These are phyloP conservation scores for Stichopus chloronotus DNA, from an alignment of 35 echinoderm and acorn worm species.

Conservation along the genomic window DNA sequence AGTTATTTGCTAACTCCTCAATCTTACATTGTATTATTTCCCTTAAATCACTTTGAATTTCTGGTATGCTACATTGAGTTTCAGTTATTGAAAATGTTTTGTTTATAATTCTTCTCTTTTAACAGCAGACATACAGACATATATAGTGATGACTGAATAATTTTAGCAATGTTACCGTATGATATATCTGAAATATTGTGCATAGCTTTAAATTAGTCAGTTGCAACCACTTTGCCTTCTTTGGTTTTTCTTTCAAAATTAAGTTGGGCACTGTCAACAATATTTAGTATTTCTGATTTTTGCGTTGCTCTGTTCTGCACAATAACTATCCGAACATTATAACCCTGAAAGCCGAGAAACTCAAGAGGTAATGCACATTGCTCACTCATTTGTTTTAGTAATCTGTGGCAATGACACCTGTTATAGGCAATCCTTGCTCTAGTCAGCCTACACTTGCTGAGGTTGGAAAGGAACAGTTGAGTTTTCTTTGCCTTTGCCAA, in stretches of 20 bases:
- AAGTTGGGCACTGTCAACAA: background rate
- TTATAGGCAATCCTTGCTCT: conserved; percentile 19
- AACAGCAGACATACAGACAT: background rate
- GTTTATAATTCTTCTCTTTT: background rate
- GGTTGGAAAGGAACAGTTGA: background rate
- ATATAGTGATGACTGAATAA: conserved; percentile 2
- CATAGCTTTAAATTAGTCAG: too few species aligned
- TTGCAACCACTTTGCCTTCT: background rate
- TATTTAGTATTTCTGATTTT: conserved; percentile 17
- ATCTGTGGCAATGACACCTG: background rate
- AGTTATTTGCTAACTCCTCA: background rate
- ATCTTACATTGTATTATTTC: background rate
- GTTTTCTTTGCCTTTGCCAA: conserved; percentile 1
- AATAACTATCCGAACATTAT: conserved; percentile 6
- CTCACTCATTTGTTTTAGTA: conserved; percentile 19
- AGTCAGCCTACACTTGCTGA: background rate
- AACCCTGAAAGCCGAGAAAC: conserved; percentile 18
- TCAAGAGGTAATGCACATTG: background rate
- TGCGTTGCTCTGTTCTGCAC: conserved; percentile 12
- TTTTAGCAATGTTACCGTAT: conserved; percentile 2
- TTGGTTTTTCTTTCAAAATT: background rate
- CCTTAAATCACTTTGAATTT: conserved; percentile 6
- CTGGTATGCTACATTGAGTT: background rate
- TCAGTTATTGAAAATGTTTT: conserved; percentile 21
- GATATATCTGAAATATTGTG: background rate